A percentile compares a stretch with the other conserved stretches of the same genome.
Conservation (phyloP, 2,888 invertebrate species). For the Rhingia campestris region DNA sequence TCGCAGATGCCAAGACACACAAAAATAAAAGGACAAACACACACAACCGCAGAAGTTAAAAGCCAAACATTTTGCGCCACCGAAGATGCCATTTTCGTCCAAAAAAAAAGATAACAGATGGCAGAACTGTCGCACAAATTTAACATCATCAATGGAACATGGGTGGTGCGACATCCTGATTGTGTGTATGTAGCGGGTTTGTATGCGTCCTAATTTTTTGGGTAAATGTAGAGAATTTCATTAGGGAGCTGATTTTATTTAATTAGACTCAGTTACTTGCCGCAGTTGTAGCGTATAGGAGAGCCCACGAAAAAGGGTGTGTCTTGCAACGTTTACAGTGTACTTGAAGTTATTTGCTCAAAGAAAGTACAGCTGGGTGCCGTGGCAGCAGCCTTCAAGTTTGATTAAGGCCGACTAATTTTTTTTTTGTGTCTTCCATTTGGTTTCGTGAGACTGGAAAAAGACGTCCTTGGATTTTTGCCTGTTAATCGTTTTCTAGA, state of each 20-base stretch:
- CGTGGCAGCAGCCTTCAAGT: neutral
- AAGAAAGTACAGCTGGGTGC: slow-evolving; percentile 10
- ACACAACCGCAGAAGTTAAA: slow-evolving; percentile 13
- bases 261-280: slow-evolving; percentile 30
- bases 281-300: neutral
- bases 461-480: slow-evolving; percentile 18
- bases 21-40: neutral
- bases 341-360: neutral
- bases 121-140: neutral
- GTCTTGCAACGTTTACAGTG: neutral
- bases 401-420: neutral
- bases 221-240: slow-evolving; percentile 43
- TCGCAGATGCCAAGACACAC: neutral
- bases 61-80: slow-evolving; percentile 4
- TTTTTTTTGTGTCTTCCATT: slow-evolving; percentile 4
- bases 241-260: slow-evolving; percentile 49
- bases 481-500: slow-evolving; percentile 35
- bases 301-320: slow-evolving; percentile 8
- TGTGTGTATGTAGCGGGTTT: slow-evolving; percentile 14
- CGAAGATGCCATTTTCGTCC: neutral
- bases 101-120: neutral
- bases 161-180: slow-evolving; percentile 1
- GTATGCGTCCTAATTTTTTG: slow-evolving; percentile 5
- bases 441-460: neutral
- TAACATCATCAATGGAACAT: neutral